These are phyloP conservation scores for Seira musarum DNA, from an alignment of 2,888 invertebrate species.

Conservation along the genomic window DNA sequence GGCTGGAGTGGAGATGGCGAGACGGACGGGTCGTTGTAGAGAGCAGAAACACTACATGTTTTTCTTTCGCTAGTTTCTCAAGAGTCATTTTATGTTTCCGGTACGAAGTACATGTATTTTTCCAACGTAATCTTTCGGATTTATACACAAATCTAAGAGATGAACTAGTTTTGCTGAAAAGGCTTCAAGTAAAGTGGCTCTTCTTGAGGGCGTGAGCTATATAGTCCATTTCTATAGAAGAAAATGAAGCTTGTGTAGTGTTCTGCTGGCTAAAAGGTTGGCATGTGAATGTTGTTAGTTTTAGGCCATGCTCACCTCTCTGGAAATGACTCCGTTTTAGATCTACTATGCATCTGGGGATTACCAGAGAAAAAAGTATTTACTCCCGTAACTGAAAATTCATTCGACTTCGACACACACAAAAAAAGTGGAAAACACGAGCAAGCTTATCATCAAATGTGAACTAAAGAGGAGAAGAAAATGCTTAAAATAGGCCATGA, in stretches of 20 bases:
- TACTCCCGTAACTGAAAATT: constrained; percentile 6
- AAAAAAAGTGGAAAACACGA: too few species aligned
- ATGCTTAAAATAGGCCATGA: too few species aligned
- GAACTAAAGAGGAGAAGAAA: too few species aligned
- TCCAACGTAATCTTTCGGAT: constrained; percentile 46
- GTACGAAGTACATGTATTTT: not conserved
- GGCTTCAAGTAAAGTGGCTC: not conserved
- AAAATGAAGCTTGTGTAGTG: not conserved
- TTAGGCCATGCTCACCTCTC: constrained; percentile 29
- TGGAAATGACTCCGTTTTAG: constrained; percentile 36
- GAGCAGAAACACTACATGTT: too few species aligned
- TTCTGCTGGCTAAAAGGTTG: too few species aligned
- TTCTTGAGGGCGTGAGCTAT: not conserved
- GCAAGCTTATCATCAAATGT: too few species aligned
- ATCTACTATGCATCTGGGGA: constrained; percentile 49
- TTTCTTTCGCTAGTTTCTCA: not conserved
- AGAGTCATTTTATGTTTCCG: constrained; percentile 10
- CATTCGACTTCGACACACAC: too few species aligned
- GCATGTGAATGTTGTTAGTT: not conserved
- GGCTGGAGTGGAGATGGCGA: too few species aligned
- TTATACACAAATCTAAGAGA: constrained; percentile 38
- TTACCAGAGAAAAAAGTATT: constrained; percentile 25
- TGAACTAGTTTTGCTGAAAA: constrained; percentile 32
- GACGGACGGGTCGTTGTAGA: too few species aligned
- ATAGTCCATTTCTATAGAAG: not conserved